These are phyloP conservation scores for Harpagus bidentatus DNA, from an alignment of 2,113 vertebrate genomes.

Conservation along the genomic window DNA sequence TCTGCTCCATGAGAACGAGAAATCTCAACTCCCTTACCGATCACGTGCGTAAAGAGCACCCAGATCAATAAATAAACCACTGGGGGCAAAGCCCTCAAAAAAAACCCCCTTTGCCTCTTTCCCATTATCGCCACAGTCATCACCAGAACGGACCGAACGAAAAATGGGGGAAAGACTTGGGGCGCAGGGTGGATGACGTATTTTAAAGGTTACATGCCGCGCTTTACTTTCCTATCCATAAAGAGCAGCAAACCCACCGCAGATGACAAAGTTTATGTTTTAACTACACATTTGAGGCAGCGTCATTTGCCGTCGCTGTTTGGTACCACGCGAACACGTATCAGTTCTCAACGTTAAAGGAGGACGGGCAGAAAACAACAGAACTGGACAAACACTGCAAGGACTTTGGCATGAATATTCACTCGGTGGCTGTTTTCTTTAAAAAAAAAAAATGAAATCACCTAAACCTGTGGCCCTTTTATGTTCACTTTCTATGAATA, in stretches of 20 bases:
- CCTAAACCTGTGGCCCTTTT: slow-evolving; percentile 28
- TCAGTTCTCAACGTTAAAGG: background rate
- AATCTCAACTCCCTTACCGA: background rate
- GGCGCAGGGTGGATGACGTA: background rate
- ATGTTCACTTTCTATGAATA: slow-evolving; percentile 35
- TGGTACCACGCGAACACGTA: background rate
- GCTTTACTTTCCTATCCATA: background rate
- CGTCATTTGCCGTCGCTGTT: background rate
- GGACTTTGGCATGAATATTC: background rate
- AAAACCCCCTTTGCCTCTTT: background rate
- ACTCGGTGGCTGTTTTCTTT: background rate
- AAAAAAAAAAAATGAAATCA: background rate
- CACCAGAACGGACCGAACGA: background rate
- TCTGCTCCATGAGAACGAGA: background rate
- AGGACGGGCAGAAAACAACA: background rate
- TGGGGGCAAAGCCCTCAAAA: background rate
- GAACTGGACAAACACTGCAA: background rate
- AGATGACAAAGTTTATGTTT: background rate
- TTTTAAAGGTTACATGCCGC: background rate
- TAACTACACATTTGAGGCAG: background rate
- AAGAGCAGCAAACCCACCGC: background rate
- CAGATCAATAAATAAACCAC: background rate
- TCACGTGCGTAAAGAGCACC: background rate
- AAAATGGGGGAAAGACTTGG: background rate
- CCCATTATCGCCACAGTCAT: background rate